These are phyloP conservation scores for Scatophagus argus DNA, from an alignment of 2,113 vertebrate genomes.

Conservation along the genomic window DNA sequence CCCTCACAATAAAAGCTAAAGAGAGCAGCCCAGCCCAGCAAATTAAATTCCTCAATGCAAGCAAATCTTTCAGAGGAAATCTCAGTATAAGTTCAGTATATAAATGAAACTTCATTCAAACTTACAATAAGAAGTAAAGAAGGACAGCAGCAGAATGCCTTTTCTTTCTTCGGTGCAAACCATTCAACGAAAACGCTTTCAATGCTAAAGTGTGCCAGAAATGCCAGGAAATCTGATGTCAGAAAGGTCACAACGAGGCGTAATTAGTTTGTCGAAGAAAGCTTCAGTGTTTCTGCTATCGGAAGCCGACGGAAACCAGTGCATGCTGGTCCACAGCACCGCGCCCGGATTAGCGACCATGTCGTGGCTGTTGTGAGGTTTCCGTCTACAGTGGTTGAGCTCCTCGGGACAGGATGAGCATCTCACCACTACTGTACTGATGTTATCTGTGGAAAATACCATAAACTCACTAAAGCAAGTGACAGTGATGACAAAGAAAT, in stretches of 20 bases:
- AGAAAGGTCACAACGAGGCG: neutral
- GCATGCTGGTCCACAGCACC: neutral
- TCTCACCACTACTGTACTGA: too few species aligned
- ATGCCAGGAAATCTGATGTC: too few species aligned
- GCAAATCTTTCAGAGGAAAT: conserved; percentile 22
- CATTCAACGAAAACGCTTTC: neutral
- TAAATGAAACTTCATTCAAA: conserved; percentile 9
- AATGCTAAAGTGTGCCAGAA: neutral
- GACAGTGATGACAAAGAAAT: too few species aligned
- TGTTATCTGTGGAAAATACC: too few species aligned
- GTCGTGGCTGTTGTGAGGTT: too few species aligned
- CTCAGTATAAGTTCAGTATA: neutral
- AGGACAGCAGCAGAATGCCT: neutral
- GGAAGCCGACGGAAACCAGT: neutral
- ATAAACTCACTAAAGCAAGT: too few species aligned
- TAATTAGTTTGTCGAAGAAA: neutral
- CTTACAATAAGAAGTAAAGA: neutral
- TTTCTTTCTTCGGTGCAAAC: neutral
- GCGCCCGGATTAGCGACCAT: too few species aligned
- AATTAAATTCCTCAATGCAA: conserved; percentile 7
- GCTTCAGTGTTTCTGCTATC: neutral
- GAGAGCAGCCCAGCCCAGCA: neutral
- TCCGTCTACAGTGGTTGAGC: too few species aligned
- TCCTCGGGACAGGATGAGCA: too few species aligned
- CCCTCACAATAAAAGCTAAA: conserved; percentile 12